Evolutionary conservation across 2,888 invertebrate genomes (phyloP).

Genomic region (Drosophila buzzatii): DNA sequence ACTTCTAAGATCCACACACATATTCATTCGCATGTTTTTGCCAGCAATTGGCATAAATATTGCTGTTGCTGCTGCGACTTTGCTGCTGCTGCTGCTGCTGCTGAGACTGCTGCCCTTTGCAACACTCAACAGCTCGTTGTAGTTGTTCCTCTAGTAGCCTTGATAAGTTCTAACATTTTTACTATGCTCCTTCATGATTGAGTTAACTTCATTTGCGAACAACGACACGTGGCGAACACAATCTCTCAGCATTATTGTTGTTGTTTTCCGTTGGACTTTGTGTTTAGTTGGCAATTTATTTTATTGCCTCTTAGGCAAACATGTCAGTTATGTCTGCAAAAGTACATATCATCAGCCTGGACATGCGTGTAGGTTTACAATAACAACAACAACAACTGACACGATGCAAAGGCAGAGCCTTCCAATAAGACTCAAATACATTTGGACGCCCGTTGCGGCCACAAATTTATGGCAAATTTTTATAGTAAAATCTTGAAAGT

Average conservation of each 20-base stretch:
- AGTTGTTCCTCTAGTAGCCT: conserved; percentile 46
- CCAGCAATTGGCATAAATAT: conserved; percentile 78
- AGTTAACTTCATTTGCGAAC: conserved; percentile 77
- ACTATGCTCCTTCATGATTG: conserved; percentile 63
- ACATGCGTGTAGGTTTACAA: conserved; percentile 78
- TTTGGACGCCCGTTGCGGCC: conserved; percentile 57
- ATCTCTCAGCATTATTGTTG: conserved; percentile 4
- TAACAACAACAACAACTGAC: conserved; percentile 27
- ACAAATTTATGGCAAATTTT: conserved; percentile 80
- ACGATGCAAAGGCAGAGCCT: conserved; percentile 62
- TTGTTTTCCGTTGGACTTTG: conserved; percentile 54
- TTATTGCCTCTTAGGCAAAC: conserved; percentile 77
- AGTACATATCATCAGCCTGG: conserved; percentile 80
- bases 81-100: conserved; percentile 2
- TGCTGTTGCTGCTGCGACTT: conserved; percentile 38
- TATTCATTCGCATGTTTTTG: conserved; percentile 62
- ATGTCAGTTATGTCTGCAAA: conserved; percentile 82
- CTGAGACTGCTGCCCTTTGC: conserved; percentile 51
- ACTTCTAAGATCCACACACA: conserved; percentile 73
- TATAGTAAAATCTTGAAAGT: conserved; percentile 79
- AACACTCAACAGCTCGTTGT: conserved; percentile 5
- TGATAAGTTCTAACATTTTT: conserved; percentile 82
- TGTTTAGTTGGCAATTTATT: conserved; percentile 73
- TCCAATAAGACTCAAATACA: conserved; percentile 53
- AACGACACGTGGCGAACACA: conserved; percentile 67